Percentiles rank a stretch among this genome's conserved stretches.
Evolutionary conservation across 2,797 vertebrate genomes (phyloP).

Genomic region (Myotis vivesi): DNA sequence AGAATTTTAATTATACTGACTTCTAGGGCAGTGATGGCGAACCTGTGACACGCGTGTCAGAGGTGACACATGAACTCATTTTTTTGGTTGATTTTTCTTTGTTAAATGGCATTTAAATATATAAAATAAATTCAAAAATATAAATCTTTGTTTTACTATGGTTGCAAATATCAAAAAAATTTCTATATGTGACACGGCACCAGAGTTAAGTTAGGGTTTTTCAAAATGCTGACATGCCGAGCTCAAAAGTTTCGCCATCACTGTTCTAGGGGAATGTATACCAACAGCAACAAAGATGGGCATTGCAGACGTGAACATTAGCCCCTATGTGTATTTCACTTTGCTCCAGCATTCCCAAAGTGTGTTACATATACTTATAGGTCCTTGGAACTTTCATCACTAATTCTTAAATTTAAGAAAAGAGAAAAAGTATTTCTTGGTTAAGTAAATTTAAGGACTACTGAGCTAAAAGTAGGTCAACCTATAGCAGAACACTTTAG

Average conservation of each 20-base stretch:
- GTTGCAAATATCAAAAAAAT: too few relatives aligned
- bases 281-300: neutral
- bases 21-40: too few relatives aligned
- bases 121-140: too few relatives aligned
- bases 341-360: neutral
- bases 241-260: too few relatives aligned
- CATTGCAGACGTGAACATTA: neutral
- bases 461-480: neutral
- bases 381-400: neutral
- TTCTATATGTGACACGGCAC: too few relatives aligned
- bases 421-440: neutral
- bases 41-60: too few relatives aligned
- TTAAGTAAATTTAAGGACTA: constrained; percentile 22
- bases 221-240: too few relatives aligned
- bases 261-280: neutral
- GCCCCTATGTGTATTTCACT: neutral
- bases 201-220: too few relatives aligned
- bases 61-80: too few relatives aligned
- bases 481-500: neutral
- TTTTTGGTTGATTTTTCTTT: too few relatives aligned
- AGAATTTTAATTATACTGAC: neutral
- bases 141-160: too few relatives aligned
- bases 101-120: too few relatives aligned
- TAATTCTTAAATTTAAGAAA: constrained; percentile 29
- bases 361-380: neutral